These are phyloP conservation scores for Onychomys torridus DNA, from an alignment of 2,797 vertebrate species.

Conservation along the genomic window DNA sequence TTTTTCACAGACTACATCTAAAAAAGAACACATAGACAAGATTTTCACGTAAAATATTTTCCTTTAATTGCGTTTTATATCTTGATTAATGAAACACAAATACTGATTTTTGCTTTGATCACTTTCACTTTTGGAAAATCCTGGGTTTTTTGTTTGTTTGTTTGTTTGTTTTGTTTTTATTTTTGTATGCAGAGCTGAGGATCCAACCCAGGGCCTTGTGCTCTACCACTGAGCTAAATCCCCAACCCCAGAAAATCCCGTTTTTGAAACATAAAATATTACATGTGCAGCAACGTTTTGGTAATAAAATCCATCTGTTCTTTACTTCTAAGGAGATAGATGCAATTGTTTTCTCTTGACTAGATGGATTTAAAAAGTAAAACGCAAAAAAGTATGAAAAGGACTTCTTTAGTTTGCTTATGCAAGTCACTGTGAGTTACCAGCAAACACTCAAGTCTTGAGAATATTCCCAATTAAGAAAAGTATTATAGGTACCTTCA, in stretches of 20 bases:
- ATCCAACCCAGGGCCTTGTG: too few relatives aligned
- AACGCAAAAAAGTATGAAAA: not conserved
- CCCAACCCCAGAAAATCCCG: conserved; percentile 43
- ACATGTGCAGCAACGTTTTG: conserved; percentile 38
- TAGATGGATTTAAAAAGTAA: not conserved
- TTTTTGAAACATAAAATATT: conserved; percentile 45
- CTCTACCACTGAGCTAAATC: too few relatives aligned
- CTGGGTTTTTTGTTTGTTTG: too few relatives aligned
- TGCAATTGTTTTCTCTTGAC: conserved; percentile 54
- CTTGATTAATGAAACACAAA: conserved; percentile 71
- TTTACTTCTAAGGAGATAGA: conserved; percentile 4
- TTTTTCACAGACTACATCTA: not conserved
- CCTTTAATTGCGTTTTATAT: conserved; percentile 75
- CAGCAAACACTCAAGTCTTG: not conserved
- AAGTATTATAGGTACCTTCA: not conserved
- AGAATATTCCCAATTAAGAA: conserved; percentile 36
- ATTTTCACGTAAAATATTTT: conserved; percentile 74
- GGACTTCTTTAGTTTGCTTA: not conserved
- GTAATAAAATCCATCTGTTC: conserved; percentile 52
- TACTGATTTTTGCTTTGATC: conserved; percentile 64
- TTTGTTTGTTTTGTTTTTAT: too few relatives aligned
- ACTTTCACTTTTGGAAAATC: conserved; percentile 56
- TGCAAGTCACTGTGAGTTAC: conserved; percentile 17
- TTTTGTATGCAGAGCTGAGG: too few relatives aligned
- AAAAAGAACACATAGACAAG: conserved; percentile 68